Percentiles rank a stretch among this genome's conserved stretches.
Evolutionary conservation across 2,113 vertebrate genomes (phyloP).

Genomic region (Peucedramus taeniatus): DNA sequence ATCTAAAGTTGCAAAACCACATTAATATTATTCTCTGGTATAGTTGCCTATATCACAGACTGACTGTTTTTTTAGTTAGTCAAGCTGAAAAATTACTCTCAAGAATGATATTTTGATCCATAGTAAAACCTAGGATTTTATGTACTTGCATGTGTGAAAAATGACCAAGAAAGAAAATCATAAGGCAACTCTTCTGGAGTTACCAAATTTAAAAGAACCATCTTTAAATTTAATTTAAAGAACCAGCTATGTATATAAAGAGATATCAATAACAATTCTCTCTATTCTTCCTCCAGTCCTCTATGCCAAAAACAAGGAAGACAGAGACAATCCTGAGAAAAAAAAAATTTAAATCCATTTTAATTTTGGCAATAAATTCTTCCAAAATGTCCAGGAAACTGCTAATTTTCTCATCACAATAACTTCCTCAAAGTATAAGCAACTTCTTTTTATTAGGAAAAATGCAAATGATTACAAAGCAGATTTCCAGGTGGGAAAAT

Average conservation of each 20-base stretch:
- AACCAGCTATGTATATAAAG: background rate
- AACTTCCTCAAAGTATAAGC: slow-evolving; percentile 4
- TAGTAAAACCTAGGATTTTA: background rate
- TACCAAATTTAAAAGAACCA: background rate
- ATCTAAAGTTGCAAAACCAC: background rate
- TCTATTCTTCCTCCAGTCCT: background rate
- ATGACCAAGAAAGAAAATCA: background rate
- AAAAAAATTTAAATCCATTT: background rate
- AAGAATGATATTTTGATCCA: background rate
- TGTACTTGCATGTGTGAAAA: background rate
- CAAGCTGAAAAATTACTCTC: background rate
- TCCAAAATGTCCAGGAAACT: slow-evolving; percentile 6
- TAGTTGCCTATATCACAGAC: background rate
- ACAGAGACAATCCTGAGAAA: background rate
- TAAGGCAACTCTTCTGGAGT: background rate
- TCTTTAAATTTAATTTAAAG: background rate
- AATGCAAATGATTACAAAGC: slow-evolving; percentile 53
- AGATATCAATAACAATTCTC: background rate
- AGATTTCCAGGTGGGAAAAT: slow-evolving; percentile 63
- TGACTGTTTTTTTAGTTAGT: background rate
- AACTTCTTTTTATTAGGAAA: slow-evolving; percentile 4
- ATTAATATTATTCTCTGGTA: background rate
- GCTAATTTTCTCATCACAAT: slow-evolving; percentile 39
- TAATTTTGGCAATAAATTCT: background rate
- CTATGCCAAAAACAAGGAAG: background rate